Conservation (phyloP, 2,888 invertebrate genomes). For the Clanis bilineata region DNA sequence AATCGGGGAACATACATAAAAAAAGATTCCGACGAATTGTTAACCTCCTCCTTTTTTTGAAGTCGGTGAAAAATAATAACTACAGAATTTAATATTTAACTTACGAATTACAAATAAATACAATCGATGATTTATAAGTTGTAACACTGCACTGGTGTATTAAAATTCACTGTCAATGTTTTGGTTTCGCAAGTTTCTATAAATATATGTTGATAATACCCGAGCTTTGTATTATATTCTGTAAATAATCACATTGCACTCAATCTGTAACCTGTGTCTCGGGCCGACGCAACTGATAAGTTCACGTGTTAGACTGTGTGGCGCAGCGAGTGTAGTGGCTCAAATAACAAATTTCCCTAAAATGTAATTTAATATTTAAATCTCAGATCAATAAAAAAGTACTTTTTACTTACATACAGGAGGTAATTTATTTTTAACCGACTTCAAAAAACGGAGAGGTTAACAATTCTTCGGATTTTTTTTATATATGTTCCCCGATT, state of each 20-base stretch:
- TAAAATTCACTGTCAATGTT: background rate
- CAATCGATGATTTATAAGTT: too few relatives aligned
- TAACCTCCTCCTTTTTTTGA: too few relatives aligned
- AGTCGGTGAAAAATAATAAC: too few relatives aligned
- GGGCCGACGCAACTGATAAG: slow-evolving; percentile 29
- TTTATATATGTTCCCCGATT: too few relatives aligned
- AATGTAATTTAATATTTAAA: background rate
- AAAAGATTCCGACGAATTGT: too few relatives aligned
- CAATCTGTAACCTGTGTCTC: background rate
- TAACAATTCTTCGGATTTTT: too few relatives aligned
- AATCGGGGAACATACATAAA: too few relatives aligned
- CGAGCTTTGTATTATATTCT: background rate
- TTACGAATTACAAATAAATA: background rate
- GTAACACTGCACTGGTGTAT: background rate
- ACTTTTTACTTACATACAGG: too few relatives aligned
- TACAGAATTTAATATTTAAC: background rate
- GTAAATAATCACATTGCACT: background rate
- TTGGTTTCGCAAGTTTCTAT: background rate
- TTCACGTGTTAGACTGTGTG: slow-evolving; percentile 46
- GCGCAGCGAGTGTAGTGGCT: background rate
- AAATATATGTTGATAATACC: too few relatives aligned
- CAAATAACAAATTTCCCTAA: background rate
- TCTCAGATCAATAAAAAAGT: too few relatives aligned
- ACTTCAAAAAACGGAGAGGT: too few relatives aligned
- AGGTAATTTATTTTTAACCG: too few relatives aligned